Evolutionary conservation across 2,113 vertebrate species (phyloP), one percentile per base, ranked within the genome.

Genomic region (Anarrhichthys ocellatus): DNA sequence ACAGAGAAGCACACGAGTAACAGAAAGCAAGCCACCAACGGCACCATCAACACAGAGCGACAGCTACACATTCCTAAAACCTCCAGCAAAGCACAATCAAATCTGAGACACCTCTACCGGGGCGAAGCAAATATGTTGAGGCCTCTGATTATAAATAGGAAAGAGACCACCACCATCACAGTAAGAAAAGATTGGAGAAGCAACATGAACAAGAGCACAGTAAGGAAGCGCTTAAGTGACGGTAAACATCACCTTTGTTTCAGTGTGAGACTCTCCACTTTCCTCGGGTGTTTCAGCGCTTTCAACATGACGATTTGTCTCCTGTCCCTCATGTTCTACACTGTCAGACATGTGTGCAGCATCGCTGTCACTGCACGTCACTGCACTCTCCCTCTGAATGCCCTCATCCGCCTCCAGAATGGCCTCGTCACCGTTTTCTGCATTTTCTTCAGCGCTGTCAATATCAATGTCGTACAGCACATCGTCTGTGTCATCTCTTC

Each of bases 231-330:
- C 81, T 11, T 38, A 76, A 81, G 32, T 38, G 73, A 85, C 69
- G 59, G 18, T 70, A 78, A 85, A 88, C 56, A 36, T 92, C 91
- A 94, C 91, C 91, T 94, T 88, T 78, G 73, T 56, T 81, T 88
- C 87, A 70, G 75, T 24, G 81, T 1, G 63, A 74, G 74, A 73
- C 66, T 89, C 86, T 88, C 81, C 75, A 36, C 80, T 65, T 78
- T 88, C 90, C 73, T 91, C 76, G 78, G 86, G 84, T 5, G 81
- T 50, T 59, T 91, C 83, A 70, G 78, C 61, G 3, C 22, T 69
- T 61, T 89, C 79, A 85, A 36, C 44, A n/a, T 73, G 83, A 69
- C 1, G 78, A 68, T 84, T 65, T 70, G 68, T 59, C 62, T 54
- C 42, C 1, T 46, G 52, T 61, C n/a, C 75, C 56, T 40, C 81